A percentile compares a stretch with the other conserved stretches of the same genome.
Evolutionary conservation across 1,140 invertebrate genomes (phyloP).

Genomic region (Plutomurus gul): DNA sequence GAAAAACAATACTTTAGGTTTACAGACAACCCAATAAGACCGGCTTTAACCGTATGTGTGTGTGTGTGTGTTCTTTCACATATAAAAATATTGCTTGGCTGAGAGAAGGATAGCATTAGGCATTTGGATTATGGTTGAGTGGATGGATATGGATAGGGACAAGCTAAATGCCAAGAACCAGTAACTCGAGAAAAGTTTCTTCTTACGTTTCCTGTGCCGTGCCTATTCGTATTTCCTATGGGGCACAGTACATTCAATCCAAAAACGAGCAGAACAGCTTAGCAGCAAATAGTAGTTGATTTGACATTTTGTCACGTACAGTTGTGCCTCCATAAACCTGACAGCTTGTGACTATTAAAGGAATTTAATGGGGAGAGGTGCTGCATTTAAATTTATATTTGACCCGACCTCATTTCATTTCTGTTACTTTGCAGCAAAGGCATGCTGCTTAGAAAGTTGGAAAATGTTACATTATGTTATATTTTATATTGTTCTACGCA

Average conservation of each 20-base stretch:
- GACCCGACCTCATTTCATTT: slow-evolving; percentile 24
- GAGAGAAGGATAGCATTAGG: too few species aligned
- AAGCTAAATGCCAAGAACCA: slow-evolving; percentile 1
- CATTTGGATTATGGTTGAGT: slow-evolving; percentile 15
- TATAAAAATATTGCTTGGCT: too few species aligned
- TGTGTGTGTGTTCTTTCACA: too few species aligned
- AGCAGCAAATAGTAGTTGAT: slow-evolving; percentile 30
- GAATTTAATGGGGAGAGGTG: slow-evolving; percentile 17
- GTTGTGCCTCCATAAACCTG: slow-evolving; percentile 30
- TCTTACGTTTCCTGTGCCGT: neutral
- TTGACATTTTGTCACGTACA: slow-evolving; percentile 33
- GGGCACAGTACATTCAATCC: slow-evolving; percentile 16
- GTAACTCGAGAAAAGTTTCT: slow-evolving; percentile 9
- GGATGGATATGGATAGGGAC: neutral
- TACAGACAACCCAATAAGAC: too few species aligned
- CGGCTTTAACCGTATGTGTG: too few species aligned
- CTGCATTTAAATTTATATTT: slow-evolving; percentile 34
- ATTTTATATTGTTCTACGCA: slow-evolving; percentile 18
- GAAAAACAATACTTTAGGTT: too few species aligned
- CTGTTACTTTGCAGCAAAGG: neutral
- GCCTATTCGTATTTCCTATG: slow-evolving; percentile 12
- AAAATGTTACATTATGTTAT: slow-evolving; percentile 17
- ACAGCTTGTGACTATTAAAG: slow-evolving; percentile 33
- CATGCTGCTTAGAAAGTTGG: neutral
- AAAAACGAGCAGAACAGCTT: slow-evolving; percentile 17